A percentile compares a stretch with the other conserved stretches of the same genome.
Conservation (phyloP, 2,797 vertebrate genomes). For the Dendrocincla fuliginosa region DNA sequence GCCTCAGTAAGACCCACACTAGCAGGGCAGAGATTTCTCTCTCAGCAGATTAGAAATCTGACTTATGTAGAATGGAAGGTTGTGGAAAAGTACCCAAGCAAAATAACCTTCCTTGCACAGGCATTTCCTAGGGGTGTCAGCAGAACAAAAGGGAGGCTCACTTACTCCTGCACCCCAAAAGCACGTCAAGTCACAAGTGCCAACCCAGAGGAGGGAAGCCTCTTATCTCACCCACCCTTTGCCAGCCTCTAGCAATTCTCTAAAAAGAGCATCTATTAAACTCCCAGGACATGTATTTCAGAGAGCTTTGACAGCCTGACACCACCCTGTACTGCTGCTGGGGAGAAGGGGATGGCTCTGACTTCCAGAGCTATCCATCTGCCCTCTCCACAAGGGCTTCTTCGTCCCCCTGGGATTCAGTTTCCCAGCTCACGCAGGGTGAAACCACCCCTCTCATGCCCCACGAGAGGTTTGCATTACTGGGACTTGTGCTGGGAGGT, state of each 20-base stretch:
- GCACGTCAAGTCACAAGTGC: background rate
- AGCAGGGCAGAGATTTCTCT: background rate
- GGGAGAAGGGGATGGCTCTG: background rate
- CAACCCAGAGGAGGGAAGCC: background rate
- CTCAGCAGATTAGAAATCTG: background rate
- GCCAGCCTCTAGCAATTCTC: background rate
- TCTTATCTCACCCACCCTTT: background rate
- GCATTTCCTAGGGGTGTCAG: background rate
- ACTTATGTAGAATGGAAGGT: background rate
- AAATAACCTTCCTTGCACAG: background rate
- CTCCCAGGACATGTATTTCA: background rate
- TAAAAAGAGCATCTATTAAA: background rate
- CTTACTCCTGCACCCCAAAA: background rate
- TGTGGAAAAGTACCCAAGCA: background rate
- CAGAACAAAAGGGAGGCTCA: background rate
- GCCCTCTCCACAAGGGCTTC: background rate
- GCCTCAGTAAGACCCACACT: background rate
- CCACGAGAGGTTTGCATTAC: rapidly evolving
- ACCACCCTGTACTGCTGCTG: background rate
- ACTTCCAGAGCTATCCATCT: background rate
- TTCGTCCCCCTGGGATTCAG: background rate
- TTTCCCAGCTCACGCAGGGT: background rate
- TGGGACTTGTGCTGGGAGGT: background rate
- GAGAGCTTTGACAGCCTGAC: background rate
- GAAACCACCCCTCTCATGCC: background rate